Percentiles rank a stretch among this genome's conserved stretches.
Evolutionary conservation across 2,888 invertebrate species (phyloP).

Genomic region (Lobophora halterata): DNA sequence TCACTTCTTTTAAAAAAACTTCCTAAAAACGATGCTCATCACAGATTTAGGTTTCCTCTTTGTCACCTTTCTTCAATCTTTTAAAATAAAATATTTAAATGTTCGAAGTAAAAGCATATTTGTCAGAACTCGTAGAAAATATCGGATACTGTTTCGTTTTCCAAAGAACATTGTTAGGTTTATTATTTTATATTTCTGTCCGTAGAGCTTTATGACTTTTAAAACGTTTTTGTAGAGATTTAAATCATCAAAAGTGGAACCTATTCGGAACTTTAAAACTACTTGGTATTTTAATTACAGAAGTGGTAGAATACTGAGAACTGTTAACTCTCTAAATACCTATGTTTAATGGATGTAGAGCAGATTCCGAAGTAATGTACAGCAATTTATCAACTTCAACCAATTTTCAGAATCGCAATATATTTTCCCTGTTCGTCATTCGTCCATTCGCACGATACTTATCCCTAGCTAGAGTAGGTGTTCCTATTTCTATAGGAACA

Average conservation of each 20-base stretch:
- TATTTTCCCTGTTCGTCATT: slow-evolving; percentile 13
- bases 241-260: not conserved
- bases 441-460: slow-evolving; percentile 12
- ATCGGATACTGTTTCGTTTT: not conserved
- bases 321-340: no score
- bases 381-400: not conserved
- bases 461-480: no score
- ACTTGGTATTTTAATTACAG: no score
- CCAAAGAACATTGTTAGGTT: not conserved
- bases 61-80: slow-evolving; percentile 5
- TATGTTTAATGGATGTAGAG: no score
- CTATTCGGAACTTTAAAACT: no score
- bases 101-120: not conserved
- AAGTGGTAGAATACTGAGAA: no score
- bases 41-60: not conserved
- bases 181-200: not conserved
- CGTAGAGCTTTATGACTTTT: slow-evolving; percentile 6
- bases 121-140: not conserved
- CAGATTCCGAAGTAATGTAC: not conserved
- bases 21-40: slow-evolving; percentile 22
- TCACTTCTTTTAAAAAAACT: slow-evolving; percentile 27
- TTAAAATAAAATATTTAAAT: not conserved
- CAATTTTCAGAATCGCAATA: not conserved
- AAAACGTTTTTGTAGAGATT: slow-evolving; percentile 8
- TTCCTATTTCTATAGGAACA: no score